Evolutionary conservation across 2,888 invertebrate genomes (phyloP), one percentile per base, ranked within the genome.

Genomic region (Falcaria lacertinaria): DNA sequence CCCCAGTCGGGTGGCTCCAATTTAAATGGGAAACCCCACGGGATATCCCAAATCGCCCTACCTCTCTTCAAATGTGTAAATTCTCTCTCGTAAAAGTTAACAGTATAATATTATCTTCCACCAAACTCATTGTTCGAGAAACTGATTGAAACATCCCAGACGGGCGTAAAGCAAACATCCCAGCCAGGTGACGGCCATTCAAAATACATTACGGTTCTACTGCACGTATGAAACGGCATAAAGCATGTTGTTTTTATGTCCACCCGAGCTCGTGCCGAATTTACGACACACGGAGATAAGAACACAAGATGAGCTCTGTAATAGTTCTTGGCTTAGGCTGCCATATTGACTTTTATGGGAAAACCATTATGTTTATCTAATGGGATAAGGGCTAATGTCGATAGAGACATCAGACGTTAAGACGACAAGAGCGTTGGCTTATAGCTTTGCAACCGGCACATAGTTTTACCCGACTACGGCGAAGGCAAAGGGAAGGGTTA

Each of bases 181-280:
- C 38, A 47, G 43, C 34, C 61, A 59, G 59, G 55, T 59, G 62
- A 44, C 55, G 48, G 40, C 37, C 52, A 61, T 61, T 54, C 54
- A 45, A 57, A 59, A 57, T 43, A 54, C 57, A 59, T 64, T 59
- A 62, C 39, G 22, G 33, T 38, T 28, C 38, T 34, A 36, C 37
- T 32, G 36, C 39, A 22, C 44, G 43, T 51, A 50, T 56, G 49
- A 38, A 44, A 47, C 39, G 45, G 36, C 52, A 54, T 59, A 60
- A 59, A 59, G 54, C 48, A 49, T 47, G 16, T 33, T 40, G 39
- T 43, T 50, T 48, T 50, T 56, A 57, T 50, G 54, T 42, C 52
- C 42, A 44, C 43, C 39, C 7, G 47, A 44, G 43, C 40, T 15
- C 28, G 39, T 50, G 60, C 60, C 59, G 57, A 47, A 15, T 22